Conservation (phyloP, 2,888 invertebrate species). For the Ferrisia virgata region DNA sequence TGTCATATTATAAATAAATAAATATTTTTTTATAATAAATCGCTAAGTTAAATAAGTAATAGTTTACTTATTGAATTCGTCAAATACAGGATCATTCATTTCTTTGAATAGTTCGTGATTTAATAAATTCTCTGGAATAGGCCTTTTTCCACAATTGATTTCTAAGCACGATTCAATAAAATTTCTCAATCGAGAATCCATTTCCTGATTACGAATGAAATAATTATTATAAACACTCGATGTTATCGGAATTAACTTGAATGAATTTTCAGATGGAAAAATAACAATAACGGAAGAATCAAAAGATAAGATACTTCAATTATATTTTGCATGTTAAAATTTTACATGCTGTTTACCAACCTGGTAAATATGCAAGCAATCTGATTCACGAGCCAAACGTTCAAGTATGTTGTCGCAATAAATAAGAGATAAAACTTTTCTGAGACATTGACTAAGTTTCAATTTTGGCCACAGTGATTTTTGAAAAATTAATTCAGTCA, state of each 20-base stretch:
- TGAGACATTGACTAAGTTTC: constrained; percentile 70
- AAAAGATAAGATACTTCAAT: no score
- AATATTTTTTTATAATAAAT: no score
- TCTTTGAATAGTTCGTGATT: constrained; percentile 57
- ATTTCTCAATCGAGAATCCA: constrained; percentile 51
- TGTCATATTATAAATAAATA: no score
- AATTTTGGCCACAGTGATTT: constrained; percentile 69
- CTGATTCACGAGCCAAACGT: constrained; percentile 75
- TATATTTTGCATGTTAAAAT: no score
- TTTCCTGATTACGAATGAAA: neutral
- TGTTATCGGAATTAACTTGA: no score
- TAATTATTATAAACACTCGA: no score
- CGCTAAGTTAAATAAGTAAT: neutral
- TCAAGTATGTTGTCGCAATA: constrained; percentile 64
- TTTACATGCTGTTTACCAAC: no score
- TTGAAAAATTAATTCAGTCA: constrained; percentile 74
- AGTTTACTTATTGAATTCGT: neutral
- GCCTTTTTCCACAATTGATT: constrained; percentile 63
- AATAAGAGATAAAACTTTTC: constrained; percentile 71
- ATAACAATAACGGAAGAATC: neutral
- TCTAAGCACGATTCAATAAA: constrained; percentile 71
- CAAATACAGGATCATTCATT: neutral
- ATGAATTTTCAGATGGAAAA: no score
- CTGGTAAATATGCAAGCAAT: constrained; percentile 64
- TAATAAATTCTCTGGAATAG: constrained; percentile 63